Percentiles rank a stretch among this genome's conserved stretches.
These are phyloP conservation scores for Sarcophaga bullata DNA, from an alignment of 1,140 invertebrate genomes.

Conservation along the genomic window DNA sequence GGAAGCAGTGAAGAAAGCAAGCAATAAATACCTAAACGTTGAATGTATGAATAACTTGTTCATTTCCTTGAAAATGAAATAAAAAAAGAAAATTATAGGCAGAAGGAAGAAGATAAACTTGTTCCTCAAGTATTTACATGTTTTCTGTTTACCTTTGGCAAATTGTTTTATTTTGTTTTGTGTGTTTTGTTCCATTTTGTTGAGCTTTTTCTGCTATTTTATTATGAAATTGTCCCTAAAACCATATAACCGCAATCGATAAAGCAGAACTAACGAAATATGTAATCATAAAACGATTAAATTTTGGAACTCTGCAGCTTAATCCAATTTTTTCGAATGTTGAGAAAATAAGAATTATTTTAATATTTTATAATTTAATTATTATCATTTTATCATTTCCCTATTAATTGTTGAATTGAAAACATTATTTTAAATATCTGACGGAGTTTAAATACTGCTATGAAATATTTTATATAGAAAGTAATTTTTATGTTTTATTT, in stretches of 20 bases:
- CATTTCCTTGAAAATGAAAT: no score
- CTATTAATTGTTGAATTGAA: no score
- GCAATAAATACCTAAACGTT: not conserved
- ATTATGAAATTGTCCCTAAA: conserved; percentile 1
- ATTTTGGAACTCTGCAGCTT: no score
- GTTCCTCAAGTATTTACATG: conserved; percentile 33
- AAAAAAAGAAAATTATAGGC: conserved; percentile 4
- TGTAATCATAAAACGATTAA: not conserved
- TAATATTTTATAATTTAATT: no score
- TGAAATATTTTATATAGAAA: not conserved
- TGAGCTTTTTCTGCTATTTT: not conserved
- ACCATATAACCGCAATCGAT: conserved; percentile 32
- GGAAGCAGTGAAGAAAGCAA: not conserved
- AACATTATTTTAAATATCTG: no score
- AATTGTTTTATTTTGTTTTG: conserved; percentile 21
- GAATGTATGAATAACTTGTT: not conserved
- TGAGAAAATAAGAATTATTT: not conserved
- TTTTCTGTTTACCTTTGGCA: conserved; percentile 11
- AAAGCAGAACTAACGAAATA: not conserved
- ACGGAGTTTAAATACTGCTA: no score
- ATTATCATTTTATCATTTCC: no score
- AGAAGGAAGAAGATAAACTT: conserved; percentile 13
- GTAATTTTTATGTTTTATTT: conserved; percentile 17
- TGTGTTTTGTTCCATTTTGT: not conserved
- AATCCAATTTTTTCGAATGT: not conserved